Percentiles rank a stretch among this genome's conserved stretches.
These are phyloP conservation scores for Nymphalis c-album DNA, from an alignment of 2,888 invertebrate species.

Conservation along the genomic window DNA sequence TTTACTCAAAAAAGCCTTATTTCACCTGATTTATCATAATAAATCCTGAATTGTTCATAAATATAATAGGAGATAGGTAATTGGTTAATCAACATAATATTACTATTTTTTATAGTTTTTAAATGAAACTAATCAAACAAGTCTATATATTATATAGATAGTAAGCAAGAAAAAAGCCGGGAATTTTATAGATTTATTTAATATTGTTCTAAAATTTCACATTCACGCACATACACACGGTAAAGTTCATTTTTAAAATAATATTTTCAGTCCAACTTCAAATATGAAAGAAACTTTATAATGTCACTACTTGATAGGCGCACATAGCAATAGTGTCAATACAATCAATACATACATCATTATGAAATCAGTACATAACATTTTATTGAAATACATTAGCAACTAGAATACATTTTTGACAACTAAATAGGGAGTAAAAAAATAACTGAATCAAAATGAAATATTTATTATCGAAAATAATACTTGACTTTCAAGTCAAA, in stretches of 20 bases:
- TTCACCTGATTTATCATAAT: too few relatives aligned
- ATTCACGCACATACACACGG: constrained; percentile 79
- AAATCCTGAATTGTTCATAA: too few relatives aligned
- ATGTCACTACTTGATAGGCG: constrained; percentile 25
- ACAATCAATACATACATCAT: not conserved
- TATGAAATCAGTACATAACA: not conserved
- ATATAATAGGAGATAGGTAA: too few relatives aligned
- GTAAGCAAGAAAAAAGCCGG: constrained; percentile 30
- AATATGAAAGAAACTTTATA: constrained; percentile 22
- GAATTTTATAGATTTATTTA: constrained; percentile 42
- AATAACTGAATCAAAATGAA: constrained; percentile 61
- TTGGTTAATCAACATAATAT: not conserved
- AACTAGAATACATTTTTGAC: constrained; percentile 11
- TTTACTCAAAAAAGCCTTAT: too few relatives aligned
- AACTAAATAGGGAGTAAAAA: constrained; percentile 49
- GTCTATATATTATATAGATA: too few relatives aligned
- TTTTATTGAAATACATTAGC: not conserved
- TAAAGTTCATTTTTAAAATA: constrained; percentile 58
- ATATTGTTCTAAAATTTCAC: constrained; percentile 77
- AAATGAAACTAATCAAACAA: not conserved
- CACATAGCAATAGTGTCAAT: constrained; percentile 4
- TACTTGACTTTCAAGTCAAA: constrained; percentile 71
- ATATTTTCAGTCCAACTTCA: constrained; percentile 53
- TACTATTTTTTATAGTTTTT: not conserved
- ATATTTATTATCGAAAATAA: constrained; percentile 78